Conservation (phyloP, 2,797 vertebrate species). For the Echiichthys vipera region DNA sequence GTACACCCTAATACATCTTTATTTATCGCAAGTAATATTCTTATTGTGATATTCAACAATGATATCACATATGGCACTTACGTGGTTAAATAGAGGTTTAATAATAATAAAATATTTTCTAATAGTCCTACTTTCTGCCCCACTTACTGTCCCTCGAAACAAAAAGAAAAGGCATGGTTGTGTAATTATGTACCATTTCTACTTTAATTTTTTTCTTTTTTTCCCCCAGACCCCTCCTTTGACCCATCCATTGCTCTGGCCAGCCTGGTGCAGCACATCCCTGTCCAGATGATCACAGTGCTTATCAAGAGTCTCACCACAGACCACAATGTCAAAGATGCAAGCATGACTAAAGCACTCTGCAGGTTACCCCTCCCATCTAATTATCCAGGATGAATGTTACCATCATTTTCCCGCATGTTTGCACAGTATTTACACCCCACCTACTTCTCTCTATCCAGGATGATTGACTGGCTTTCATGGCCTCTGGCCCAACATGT, state of each 20-base stretch:
- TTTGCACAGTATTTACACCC: neutral
- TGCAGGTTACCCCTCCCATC: conserved; percentile 88
- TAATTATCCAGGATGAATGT: neutral
- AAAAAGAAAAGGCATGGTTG: neutral
- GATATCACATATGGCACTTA: no score
- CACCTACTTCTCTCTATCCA: conserved; percentile 36
- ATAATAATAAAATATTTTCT: no score
- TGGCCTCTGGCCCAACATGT: conserved; percentile 98
- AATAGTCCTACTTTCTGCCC: no score
- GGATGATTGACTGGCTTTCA: conserved; percentile 99
- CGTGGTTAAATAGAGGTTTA: no score
- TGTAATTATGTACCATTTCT: neutral
- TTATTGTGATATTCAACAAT: no score
- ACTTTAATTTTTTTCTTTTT: conserved; percentile 4
- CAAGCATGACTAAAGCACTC: conserved; percentile 96
- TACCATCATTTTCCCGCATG: neutral
- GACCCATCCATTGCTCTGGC: conserved; percentile 96
- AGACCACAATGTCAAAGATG: conserved; percentile 97
- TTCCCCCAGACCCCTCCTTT: conserved; percentile 89
- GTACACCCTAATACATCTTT: no score
- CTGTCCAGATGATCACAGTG: conserved; percentile 97
- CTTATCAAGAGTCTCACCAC: conserved; percentile 99
- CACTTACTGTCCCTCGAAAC: neutral
- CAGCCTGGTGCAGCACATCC: conserved; percentile 98
- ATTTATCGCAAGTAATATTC: no score